Percentiles rank a stretch among this genome's conserved stretches.
phyloP scores from a whole-genome alignment of 2,888 invertebrate species.

The Andrena bicolor region DNA sequence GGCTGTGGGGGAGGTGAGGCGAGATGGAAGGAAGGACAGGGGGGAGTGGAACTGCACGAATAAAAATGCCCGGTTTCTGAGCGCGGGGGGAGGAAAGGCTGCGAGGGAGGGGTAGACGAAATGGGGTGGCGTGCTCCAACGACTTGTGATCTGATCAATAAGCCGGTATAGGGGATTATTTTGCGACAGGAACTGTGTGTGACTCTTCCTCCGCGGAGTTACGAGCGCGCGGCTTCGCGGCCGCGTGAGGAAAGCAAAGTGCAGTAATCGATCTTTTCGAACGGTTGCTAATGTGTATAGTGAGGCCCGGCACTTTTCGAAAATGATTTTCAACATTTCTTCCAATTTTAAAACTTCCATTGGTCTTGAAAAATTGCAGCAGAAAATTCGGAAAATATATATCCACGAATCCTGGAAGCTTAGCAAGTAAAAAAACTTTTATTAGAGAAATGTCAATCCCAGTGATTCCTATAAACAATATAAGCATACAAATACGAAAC shows the following conservation, averaged over 20 bases:
- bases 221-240: constrained; percentile 13
- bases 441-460: background rate
- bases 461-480: background rate
- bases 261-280: too few species aligned
- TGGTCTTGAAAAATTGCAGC: too few species aligned
- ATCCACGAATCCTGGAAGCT: too few species aligned
- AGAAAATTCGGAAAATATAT: too few species aligned
- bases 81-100: constrained; percentile 19
- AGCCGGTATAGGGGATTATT: constrained; percentile 81
- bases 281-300: too few species aligned
- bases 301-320: too few species aligned
- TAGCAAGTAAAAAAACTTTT: too few species aligned
- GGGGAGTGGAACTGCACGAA: constrained; percentile 78
- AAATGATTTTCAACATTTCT: too few species aligned
- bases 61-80: constrained; percentile 82
- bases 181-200: constrained; percentile 67
- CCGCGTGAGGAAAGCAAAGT: background rate
- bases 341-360: too few species aligned
- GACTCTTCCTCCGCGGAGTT: constrained; percentile 47
- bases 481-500: background rate
- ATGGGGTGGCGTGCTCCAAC: constrained; percentile 81
- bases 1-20: constrained; percentile 69
- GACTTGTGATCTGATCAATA: constrained; percentile 84
- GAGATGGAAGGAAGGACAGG: constrained; percentile 68
- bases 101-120: constrained; percentile 65